Conservation (phyloP, 53 echinoderm and acorn worm species). For the Temnopleurus reevesii region DNA sequence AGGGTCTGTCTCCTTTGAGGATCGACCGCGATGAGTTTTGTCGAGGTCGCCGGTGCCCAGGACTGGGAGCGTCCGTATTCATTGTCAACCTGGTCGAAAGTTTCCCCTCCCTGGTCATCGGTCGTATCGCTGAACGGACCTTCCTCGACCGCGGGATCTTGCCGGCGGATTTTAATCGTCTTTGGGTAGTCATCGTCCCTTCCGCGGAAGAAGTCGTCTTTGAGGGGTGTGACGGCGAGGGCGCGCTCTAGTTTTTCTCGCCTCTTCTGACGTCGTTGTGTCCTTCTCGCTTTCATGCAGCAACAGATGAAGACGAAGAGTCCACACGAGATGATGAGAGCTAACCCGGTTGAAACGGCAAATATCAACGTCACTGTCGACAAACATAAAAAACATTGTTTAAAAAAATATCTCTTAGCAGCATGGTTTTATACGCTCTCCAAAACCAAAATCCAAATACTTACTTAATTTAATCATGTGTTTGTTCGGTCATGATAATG, state of each 20-base stretch:
- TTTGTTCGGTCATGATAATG: no score
- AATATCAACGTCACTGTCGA: slow-evolving; percentile 28
- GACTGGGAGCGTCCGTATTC: slow-evolving; percentile 28
- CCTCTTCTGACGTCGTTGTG: slow-evolving; percentile 28
- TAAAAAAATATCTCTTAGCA: background rate
- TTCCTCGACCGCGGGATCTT: slow-evolving; percentile 18
- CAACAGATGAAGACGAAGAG: slow-evolving; percentile 26
- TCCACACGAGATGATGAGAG: background rate
- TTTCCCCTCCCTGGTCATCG: background rate
- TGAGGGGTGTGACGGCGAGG: slow-evolving; percentile 31
- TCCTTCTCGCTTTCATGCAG: background rate
- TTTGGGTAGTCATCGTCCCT: slow-evolving; percentile 5
- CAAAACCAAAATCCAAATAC: background rate
- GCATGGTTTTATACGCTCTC: background rate
- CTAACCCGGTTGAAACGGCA: background rate
- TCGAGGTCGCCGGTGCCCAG: background rate
- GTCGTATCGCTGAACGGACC: background rate
- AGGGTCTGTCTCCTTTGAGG: slow-evolving; percentile 21
- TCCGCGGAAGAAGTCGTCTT: slow-evolving; percentile 5
- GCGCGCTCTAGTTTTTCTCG: slow-evolving; percentile 28
- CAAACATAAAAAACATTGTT: background rate
- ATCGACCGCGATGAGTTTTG: background rate
- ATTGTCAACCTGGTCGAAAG: background rate
- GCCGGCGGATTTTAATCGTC: background rate
- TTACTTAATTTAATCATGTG: background rate